Conservation (phyloP, 2,888 invertebrate species). For the Habroteleia sp. region DNA sequence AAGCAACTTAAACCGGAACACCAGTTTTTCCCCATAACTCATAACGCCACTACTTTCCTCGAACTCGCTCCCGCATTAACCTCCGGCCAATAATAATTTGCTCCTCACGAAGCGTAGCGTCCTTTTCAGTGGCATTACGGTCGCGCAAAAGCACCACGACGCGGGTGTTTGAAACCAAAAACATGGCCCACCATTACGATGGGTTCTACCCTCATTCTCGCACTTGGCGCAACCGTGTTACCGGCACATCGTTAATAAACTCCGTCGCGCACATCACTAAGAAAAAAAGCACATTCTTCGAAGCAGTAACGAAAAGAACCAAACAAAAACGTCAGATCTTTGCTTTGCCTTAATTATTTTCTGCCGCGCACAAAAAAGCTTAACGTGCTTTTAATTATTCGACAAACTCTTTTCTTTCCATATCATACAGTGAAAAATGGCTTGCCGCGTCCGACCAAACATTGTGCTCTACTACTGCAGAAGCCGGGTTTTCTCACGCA, state of each 20-base stretch:
- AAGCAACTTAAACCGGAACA: conserved; percentile 52
- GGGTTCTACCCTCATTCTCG: conserved; percentile 69
- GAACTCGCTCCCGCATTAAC: conserved; percentile 8
- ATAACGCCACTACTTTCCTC: conserved; percentile 29
- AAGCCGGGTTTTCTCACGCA: not conserved
- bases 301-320: not conserved
- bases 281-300: conserved; percentile 21
- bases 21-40: conserved; percentile 48
- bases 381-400: conserved; percentile 48
- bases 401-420: conserved; percentile 12
- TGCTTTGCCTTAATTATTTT: not conserved
- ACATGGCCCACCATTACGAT: conserved; percentile 70
- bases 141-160: conserved; percentile 1
- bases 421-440: conserved; percentile 17
- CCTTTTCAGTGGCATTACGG: conserved; percentile 8
- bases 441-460: conserved; percentile 29
- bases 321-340: not conserved
- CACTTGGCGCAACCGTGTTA: conserved; percentile 64
- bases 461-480: conserved; percentile 39
- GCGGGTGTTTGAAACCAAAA: conserved; percentile 16
- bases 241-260: conserved; percentile 37
- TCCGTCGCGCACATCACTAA: conserved; percentile 32
- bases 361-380: not conserved
- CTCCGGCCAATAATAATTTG: conserved; percentile 18
- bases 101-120: conserved; percentile 5